Evolutionary conservation across 2,797 vertebrate species (phyloP).

Genomic region (Phyllotis vaccarum): DNA sequence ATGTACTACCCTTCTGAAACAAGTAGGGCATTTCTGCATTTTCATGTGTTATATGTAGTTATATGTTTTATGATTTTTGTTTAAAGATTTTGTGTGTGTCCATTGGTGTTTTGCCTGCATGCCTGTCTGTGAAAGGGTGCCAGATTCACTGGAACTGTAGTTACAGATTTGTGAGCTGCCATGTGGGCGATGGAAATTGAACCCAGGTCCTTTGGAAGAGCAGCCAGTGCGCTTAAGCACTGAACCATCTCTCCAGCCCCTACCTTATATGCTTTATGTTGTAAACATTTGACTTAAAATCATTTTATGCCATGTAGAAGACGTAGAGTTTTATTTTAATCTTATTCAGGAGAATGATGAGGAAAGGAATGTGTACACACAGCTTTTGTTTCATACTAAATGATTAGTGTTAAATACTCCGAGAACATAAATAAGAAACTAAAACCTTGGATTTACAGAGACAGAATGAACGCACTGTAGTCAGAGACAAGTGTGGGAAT

Average conservation of each 20-base stretch:
- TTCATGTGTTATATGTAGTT: constrained; percentile 77
- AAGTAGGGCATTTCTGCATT: constrained; percentile 69
- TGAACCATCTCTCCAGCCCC: too few species aligned
- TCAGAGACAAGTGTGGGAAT: not conserved
- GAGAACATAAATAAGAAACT: not conserved
- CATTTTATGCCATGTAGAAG: constrained; percentile 86
- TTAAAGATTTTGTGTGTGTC: too few species aligned
- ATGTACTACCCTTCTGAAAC: constrained; percentile 26
- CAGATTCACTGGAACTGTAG: too few species aligned
- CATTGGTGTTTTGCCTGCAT: too few species aligned
- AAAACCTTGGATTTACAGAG: not conserved
- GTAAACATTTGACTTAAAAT: constrained; percentile 88
- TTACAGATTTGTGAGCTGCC: too few species aligned
- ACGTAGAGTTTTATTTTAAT: constrained; percentile 76
- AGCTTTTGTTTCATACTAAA: not conserved
- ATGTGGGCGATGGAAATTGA: too few species aligned
- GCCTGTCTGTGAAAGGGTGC: too few species aligned
- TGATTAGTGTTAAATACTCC: constrained; percentile 1
- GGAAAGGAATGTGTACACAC: not conserved
- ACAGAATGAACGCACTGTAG: not conserved
- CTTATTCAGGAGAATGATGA: not conserved
- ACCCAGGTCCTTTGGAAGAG: too few species aligned
- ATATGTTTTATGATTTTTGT: not conserved
- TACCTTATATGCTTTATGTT: constrained; percentile 85
- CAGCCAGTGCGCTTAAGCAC: too few species aligned